A percentile compares a stretch with the other conserved stretches of the same genome.
Evolutionary conservation across 2,797 vertebrate genomes (phyloP).

Genomic region (Poecilia wingei): DNA sequence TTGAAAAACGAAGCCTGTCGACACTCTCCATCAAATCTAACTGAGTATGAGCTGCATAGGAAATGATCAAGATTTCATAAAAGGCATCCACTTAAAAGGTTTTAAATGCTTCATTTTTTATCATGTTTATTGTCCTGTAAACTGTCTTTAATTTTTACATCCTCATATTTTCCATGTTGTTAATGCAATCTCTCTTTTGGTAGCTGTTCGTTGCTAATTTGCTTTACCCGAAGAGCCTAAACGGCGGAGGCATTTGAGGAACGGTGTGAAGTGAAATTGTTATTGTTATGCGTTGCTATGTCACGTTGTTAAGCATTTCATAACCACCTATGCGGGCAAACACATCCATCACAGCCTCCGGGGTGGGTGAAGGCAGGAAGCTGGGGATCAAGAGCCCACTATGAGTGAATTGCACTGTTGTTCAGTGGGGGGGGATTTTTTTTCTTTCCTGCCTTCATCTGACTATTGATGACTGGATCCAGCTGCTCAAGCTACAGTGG

Average conservation of each 20-base stretch:
- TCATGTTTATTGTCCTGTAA: background rate
- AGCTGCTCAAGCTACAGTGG: conserved; percentile 28
- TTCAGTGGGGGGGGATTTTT: conserved; percentile 32
- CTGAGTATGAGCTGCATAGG: too few relatives aligned
- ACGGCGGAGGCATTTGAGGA: conserved; percentile 35
- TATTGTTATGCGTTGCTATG: conserved; percentile 68
- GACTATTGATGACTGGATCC: conserved; percentile 53
- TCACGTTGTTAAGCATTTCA: conserved; percentile 72
- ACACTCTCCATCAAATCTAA: background rate
- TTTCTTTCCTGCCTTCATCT: conserved; percentile 29
- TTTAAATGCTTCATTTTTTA: background rate
- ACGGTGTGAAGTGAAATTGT: conserved; percentile 66
- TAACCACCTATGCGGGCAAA: conserved; percentile 67
- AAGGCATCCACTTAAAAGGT: conserved; percentile 11
- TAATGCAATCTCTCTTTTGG: conserved; percentile 40
- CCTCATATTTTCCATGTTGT: conserved; percentile 47
- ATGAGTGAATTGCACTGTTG: conserved; percentile 36
- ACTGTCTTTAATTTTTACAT: conserved; percentile 44
- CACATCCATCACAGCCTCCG: conserved; percentile 61
- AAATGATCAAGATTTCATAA: conserved; percentile 8
- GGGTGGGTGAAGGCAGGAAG: conserved; percentile 38
- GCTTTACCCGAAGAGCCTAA: conserved; percentile 46
- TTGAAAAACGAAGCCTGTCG: background rate
- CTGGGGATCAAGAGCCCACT: conserved; percentile 39
- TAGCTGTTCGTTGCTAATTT: conserved; percentile 59